phyloP scores from a whole-genome alignment of 2,113 vertebrate genomes.

The Solea solea region DNA sequence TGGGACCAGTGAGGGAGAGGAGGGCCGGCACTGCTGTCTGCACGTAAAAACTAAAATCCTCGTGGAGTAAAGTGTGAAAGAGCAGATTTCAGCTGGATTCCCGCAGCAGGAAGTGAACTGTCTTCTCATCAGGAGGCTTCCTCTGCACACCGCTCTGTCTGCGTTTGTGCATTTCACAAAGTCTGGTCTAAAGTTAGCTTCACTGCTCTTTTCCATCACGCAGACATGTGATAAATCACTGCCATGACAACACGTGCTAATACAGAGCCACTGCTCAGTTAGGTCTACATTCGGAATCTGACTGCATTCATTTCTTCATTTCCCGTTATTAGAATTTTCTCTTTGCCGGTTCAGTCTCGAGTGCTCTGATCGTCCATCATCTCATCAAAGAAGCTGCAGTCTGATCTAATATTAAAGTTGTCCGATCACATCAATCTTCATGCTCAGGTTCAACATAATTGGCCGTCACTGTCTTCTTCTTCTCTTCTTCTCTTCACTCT shows the following conservation, averaged over 20 bases:
- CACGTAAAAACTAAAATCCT: background rate
- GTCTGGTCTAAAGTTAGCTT: slow-evolving; percentile 15
- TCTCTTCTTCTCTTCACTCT: background rate
- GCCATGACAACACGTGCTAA: slow-evolving; percentile 6
- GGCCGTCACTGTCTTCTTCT: too few relatives aligned
- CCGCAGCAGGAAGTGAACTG: background rate
- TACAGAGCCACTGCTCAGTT: background rate
- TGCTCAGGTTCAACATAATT: background rate
- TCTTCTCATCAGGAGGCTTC: background rate
- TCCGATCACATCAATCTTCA: slow-evolving; percentile 25
- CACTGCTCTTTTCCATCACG: background rate
- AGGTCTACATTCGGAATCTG: background rate
- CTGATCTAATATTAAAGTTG: slow-evolving; percentile 42
- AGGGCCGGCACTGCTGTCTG: background rate
- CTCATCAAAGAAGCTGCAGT: slow-evolving; percentile 12
- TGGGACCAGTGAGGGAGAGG: too few relatives aligned
- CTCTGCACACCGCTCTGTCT: background rate
- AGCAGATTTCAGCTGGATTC: slow-evolving; percentile 9
- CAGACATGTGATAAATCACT: slow-evolving; percentile 9
- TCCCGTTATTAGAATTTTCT: slow-evolving; percentile 20
- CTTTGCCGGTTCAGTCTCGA: background rate
- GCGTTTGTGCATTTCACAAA: slow-evolving; percentile 12
- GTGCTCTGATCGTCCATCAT: background rate
- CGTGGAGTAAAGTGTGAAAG: background rate
- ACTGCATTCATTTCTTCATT: slow-evolving; percentile 1